Evolutionary conservation across 2,113 vertebrate genomes (phyloP), one percentile per base, ranked within the genome.

Genomic region (Malurus elegans): DNA sequence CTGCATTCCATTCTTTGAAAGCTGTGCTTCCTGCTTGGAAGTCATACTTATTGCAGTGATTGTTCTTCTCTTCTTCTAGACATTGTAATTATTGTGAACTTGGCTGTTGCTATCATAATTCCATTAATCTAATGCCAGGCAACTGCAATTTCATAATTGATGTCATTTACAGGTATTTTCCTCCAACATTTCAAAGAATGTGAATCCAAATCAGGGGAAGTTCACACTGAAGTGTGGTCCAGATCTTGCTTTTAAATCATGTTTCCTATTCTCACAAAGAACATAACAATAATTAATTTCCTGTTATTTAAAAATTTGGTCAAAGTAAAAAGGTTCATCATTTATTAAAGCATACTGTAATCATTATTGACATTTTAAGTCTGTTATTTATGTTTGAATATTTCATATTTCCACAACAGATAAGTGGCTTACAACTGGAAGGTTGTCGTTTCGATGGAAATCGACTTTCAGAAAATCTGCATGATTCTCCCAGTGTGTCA

Each of bases 371-470:
- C 48, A 25, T 84, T 94, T 97, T 47, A 56, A 48, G 32, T 81
- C 67, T 75, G 19, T 56, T 73, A 58, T 60, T 34, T 53, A 26
- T 58, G 24, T 72, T 79, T 95, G 57, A 97, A 74, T 87, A 93
- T 91, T 86, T 38, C 91, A 9, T 97, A 57, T 96, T 96, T 97
- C 64, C 44, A 3, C 10, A 76, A 38, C 95, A 99, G 99, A 97
- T 99, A 80, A 99, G 98, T 80, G 99, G 99, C 72, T 98, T 99
- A 69, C 98, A 99, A 91, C 95, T 99, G 86, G 99, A 99, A 97
- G 99, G 99, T 1, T 99, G 99, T 95, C 98, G 97, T 95, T 99
- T 99, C 96, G 99, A 99, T 89, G 99, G 99, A 57, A 98, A 97
- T 94, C 98, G 95, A 93, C 98, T 99, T 93, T 98, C 97, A 94